Conservation (phyloP, 2,113 vertebrate genomes). For the Scolopax mira region DNA sequence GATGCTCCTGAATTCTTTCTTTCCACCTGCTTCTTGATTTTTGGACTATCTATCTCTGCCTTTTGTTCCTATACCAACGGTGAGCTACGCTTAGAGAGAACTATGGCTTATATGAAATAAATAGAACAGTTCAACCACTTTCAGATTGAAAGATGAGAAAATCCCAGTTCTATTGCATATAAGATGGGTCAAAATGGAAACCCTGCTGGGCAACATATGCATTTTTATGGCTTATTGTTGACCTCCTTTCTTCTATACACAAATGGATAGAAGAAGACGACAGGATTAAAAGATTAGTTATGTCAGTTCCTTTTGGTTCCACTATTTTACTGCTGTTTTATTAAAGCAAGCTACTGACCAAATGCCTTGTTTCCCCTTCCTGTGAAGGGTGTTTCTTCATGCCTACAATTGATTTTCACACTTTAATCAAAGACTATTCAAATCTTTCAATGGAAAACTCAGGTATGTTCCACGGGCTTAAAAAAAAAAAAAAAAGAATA, state of each 20-base stretch:
- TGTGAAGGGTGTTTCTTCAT: constrained; percentile 49
- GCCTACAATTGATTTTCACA: constrained; percentile 65
- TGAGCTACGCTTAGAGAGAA: background rate
- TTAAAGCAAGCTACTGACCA: constrained; percentile 54
- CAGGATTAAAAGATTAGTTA: constrained; percentile 71
- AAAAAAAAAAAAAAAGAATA: background rate
- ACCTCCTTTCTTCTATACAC: constrained; percentile 36
- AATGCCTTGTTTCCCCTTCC: background rate
- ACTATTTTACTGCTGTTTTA: constrained; percentile 53
- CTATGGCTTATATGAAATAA: background rate
- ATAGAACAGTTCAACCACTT: background rate
- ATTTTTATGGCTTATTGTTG: constrained; percentile 58
- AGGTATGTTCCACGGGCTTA: background rate
- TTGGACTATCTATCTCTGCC: background rate
- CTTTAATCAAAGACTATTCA: constrained; percentile 42
- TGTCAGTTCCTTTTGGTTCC: constrained; percentile 58
- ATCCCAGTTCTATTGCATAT: constrained; percentile 21
- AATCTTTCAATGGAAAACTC: constrained; percentile 26
- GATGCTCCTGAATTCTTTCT: background rate
- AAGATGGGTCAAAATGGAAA: constrained; percentile 15
- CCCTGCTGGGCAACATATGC: constrained; percentile 55
- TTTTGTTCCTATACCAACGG: background rate
- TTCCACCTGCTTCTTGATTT: background rate
- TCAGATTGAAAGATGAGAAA: constrained; percentile 11
- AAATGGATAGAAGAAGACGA: constrained; percentile 40